A percentile compares a stretch with the other conserved stretches of the same genome.
These are phyloP conservation scores for Betta splendens DNA, from an alignment of 2,797 vertebrate species.

Conservation along the genomic window DNA sequence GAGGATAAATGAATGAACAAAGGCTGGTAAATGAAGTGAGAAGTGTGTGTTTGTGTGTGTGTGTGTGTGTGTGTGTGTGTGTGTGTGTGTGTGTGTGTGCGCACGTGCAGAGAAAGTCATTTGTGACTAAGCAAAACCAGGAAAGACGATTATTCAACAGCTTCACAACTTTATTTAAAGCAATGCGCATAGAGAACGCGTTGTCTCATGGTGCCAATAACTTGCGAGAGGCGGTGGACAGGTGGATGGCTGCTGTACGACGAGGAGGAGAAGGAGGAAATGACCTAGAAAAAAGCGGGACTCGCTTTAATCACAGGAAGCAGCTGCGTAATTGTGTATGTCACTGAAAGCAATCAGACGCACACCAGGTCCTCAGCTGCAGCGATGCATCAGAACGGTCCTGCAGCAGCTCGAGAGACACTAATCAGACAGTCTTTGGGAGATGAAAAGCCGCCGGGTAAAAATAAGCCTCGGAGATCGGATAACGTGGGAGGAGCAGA, in stretches of 20 bases:
- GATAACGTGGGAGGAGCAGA: constrained; percentile 30
- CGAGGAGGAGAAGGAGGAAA: constrained; percentile 29
- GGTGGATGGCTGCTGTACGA: constrained; percentile 36
- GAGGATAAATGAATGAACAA: constrained; percentile 30
- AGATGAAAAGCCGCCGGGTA: constrained; percentile 55
- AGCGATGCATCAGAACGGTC: constrained; percentile 46
- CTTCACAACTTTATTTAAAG: too few relatives aligned
- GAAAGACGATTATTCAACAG: neutral
- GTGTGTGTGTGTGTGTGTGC: too few relatives aligned
- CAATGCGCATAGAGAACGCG: too few relatives aligned
- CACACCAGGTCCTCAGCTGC: constrained; percentile 37
- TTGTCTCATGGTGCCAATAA: too few relatives aligned
- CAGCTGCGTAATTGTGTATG: constrained; percentile 70
- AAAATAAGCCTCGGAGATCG: constrained; percentile 35
- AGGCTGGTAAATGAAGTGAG: constrained; percentile 44
- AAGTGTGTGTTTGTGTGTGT: too few relatives aligned
- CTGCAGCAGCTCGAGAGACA: constrained; percentile 48
- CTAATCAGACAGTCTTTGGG: constrained; percentile 65
- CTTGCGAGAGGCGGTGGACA: constrained; percentile 41
- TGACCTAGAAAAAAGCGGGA: constrained; percentile 61
- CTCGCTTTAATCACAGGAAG: constrained; percentile 73
- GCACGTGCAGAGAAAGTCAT: too few relatives aligned
- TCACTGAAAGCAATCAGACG: constrained; percentile 65
- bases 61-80: too few relatives aligned
- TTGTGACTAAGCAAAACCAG: neutral